Conservation (phyloP, 2,888 invertebrate species). For the Pyrrhia umbra region DNA sequence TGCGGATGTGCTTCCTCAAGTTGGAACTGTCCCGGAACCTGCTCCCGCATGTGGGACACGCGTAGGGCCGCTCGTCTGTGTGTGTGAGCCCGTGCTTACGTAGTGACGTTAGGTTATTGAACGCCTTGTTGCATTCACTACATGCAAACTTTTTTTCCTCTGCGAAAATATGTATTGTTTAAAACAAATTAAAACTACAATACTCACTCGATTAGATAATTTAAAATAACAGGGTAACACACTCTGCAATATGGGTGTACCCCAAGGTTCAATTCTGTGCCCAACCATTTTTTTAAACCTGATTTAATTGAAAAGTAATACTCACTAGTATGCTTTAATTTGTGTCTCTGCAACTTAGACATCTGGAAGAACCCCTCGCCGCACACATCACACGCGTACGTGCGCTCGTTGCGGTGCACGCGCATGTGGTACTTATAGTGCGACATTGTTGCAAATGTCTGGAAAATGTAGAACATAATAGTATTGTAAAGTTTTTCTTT, state of each 20-base stretch:
- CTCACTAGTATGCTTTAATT: constrained; percentile 90
- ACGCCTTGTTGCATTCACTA: constrained; percentile 90
- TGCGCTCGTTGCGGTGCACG: constrained; percentile 91
- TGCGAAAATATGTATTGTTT: constrained; percentile 53
- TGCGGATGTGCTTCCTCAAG: constrained; percentile 91
- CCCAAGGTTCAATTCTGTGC: background rate
- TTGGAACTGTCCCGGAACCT: constrained; percentile 92
- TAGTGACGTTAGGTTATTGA: constrained; percentile 90
- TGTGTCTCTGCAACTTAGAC: constrained; percentile 93
- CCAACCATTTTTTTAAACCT: background rate
- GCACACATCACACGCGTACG: constrained; percentile 91
- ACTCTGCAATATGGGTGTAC: no score
- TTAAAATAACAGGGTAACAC: no score
- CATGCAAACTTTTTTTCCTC: constrained; percentile 90
- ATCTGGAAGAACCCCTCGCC: constrained; percentile 92
- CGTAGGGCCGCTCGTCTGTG: constrained; percentile 91
- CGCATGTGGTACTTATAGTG: constrained; percentile 94
- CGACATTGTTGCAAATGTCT: constrained; percentile 92
- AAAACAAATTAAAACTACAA: background rate
- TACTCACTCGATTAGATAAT: no score
- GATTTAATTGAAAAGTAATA: constrained; percentile 14
- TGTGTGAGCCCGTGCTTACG: constrained; percentile 91
- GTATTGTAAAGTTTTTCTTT: background rate
- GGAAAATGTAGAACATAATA: constrained; percentile 61
- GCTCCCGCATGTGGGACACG: constrained; percentile 90